phyloP scores from a whole-genome alignment of 2,797 vertebrate genomes.

The Zalophus californianus region DNA sequence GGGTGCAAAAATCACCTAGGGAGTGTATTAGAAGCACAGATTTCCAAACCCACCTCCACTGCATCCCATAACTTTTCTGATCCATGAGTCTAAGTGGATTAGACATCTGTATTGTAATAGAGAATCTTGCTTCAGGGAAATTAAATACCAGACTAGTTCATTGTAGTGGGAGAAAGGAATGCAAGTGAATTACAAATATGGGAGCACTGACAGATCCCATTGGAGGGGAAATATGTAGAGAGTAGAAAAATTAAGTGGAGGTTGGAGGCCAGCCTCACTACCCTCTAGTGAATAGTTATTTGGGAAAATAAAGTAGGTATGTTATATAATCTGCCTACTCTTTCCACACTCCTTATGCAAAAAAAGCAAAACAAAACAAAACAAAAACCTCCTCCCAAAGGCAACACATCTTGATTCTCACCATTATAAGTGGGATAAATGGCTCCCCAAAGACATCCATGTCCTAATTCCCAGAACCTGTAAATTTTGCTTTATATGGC shows the following conservation, averaged over 20 bases:
- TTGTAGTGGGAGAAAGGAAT: not conserved
- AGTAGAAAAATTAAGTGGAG: not conserved
- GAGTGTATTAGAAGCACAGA: not conserved
- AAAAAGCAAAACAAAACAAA: constrained; percentile 23
- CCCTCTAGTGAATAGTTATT: not conserved
- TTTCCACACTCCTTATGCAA: not conserved
- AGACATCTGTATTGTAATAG: constrained; percentile 11
- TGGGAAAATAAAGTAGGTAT: not conserved
- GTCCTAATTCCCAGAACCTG: not conserved
- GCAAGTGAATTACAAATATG: not conserved
- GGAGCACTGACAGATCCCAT: not conserved
- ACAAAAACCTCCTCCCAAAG: not conserved
- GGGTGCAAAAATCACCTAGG: not conserved
- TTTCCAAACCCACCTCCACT: not conserved
- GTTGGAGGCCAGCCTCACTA: not conserved
- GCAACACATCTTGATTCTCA: not conserved
- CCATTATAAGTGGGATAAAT: not conserved
- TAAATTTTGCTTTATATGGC: not conserved
- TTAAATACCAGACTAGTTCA: constrained; percentile 19
- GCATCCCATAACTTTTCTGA: not conserved
- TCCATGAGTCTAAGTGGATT: not conserved
- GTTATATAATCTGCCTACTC: not conserved
- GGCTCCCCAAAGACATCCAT: not conserved
- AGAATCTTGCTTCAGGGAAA: not conserved
- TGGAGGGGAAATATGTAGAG: not conserved